These are phyloP conservation scores for Athalia rosae DNA, from an alignment of 2,888 invertebrate species.

Conservation along the genomic window DNA sequence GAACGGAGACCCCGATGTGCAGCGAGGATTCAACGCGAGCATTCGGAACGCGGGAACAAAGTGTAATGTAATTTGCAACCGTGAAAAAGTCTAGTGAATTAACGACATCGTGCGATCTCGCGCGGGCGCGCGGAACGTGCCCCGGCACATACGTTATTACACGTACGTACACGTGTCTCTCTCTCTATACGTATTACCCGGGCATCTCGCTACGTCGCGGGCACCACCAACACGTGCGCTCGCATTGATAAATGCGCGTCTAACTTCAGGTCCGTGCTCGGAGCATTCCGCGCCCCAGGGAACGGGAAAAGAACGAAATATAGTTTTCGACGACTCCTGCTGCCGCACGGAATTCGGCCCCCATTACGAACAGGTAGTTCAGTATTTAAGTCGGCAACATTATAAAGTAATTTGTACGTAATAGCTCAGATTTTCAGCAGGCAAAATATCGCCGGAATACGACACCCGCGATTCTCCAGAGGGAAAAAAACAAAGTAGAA, in stretches of 20 bases:
- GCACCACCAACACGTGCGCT: too few species aligned
- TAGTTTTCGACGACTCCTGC: background rate
- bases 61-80: constrained; percentile 35
- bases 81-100: constrained; percentile 40
- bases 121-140: background rate
- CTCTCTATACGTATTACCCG: background rate
- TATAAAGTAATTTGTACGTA: constrained; percentile 36
- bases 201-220: background rate
- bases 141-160: background rate
- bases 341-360: too few species aligned
- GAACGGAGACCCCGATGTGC: constrained; percentile 16
- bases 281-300: too few species aligned
- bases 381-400: constrained; percentile 38
- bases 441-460: constrained; percentile 3
- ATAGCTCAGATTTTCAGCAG: constrained; percentile 24
- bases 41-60: constrained; percentile 21
- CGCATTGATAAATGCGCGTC: too few species aligned
- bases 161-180: background rate
- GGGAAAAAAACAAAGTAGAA: background rate
- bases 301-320: too few species aligned
- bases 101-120: constrained; percentile 27
- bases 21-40: background rate
- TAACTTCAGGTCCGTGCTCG: too few species aligned
- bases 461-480: constrained; percentile 11
- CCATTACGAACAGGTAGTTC: background rate